Evolutionary conservation across 2,888 invertebrate genomes (phyloP).

Genomic region (Ophion costatus): DNA sequence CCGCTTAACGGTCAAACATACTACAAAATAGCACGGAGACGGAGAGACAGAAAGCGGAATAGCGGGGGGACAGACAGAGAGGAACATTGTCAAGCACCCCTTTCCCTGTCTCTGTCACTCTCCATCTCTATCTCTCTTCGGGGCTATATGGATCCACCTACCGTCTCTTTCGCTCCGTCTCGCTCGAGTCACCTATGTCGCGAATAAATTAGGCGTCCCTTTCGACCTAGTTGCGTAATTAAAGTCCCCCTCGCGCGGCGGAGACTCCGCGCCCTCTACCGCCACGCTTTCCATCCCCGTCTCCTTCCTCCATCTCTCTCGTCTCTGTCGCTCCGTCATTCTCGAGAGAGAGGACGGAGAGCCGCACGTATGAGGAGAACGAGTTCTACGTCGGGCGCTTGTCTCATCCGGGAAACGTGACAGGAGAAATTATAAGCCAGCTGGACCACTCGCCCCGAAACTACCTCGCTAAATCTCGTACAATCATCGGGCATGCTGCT

Average conservation of each 20-base stretch:
- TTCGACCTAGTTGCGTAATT: slow-evolving; percentile 82
- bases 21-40: slow-evolving; percentile 20
- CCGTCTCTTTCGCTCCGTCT: slow-evolving; percentile 34
- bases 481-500: slow-evolving; percentile 2
- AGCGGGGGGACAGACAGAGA: neutral
- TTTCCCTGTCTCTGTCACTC: slow-evolving; percentile 6
- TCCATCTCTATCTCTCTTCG: slow-evolving; percentile 5
- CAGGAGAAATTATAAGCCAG: slow-evolving; percentile 41
- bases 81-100: slow-evolving; percentile 13
- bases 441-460: slow-evolving; percentile 30
- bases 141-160: slow-evolving; percentile 17
- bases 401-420: slow-evolving; percentile 28
- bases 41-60: slow-evolving; percentile 15
- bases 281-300: neutral
- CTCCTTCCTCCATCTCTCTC: neutral
- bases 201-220: slow-evolving; percentile 82
- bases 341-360: slow-evolving; percentile 3
- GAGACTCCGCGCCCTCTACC: neutral
- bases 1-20: slow-evolving; percentile 40
- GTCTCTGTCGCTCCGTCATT: neutral
- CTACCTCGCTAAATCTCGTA: slow-evolving; percentile 15
- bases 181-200: slow-evolving; percentile 77
- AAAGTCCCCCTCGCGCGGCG: slow-evolving; percentile 75
- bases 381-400: neutral
- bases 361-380: neutral